Evolutionary conservation across 1,140 invertebrate species (phyloP), one percentile per base, ranked within the genome.

Genomic region (Drosophila mayri): DNA sequence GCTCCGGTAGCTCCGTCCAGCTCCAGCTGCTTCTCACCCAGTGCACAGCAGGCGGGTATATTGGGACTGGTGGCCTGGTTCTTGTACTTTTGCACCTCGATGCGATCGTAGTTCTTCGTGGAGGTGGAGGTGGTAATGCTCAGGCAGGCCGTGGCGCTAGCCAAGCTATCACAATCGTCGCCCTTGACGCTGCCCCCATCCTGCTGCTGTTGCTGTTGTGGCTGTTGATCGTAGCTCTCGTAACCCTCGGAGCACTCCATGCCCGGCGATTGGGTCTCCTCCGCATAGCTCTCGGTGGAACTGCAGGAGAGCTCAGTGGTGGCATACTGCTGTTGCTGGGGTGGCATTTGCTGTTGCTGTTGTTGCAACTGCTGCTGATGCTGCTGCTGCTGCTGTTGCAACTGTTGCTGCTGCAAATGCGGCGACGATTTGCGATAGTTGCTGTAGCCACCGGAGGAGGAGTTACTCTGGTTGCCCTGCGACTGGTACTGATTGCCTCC

Each of bases 51-150:
- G 59, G 73, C 80, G 35, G 92, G 92, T 70, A 93, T 92, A 37
- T 93, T 93, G 37, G 92, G 92, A 87, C 92, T 93, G 57, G 92
- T 93, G 25, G 92, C 91, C 81, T 93, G 92, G 60, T 92, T 91
- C 66, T 92, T 93, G 55, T 91, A 92, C 76, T 92, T 92, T 52
- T 92, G 91, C 60, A 92, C 91, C 76, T 92, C 91, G 32, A 92
- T 92, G 57, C 91, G 91, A 58, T 92, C 91, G 49, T 92, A 92
- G 79, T 84, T 91, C 76, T 92, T 92, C 12, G 91, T 91, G 35
- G 91, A 91, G 8, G 91, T 92, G 58, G 84, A 67, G 43, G 91
- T 92, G 20, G 91, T 92, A 49, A 92, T 92, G 76, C 91, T 92
- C 50, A 92, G 73, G 35, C 91, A 92, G 62, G 76, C 88, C 35